phyloP scores from a whole-genome alignment of 1,140 invertebrate genomes.

The Pinna nobilis region DNA sequence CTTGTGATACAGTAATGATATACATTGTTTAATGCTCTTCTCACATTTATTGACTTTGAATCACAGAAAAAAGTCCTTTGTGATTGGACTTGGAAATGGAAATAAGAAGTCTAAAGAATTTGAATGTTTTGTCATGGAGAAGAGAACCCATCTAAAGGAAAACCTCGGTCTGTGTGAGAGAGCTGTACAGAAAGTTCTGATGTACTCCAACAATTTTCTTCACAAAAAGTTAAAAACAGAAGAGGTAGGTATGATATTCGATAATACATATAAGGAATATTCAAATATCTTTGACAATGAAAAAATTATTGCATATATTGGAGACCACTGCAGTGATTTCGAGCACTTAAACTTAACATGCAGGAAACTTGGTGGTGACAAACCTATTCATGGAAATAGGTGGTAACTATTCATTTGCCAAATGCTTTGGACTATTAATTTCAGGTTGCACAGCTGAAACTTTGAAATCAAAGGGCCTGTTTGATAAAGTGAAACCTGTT shows the following conservation, averaged over 20 bases:
- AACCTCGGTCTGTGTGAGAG: conserved; percentile 67
- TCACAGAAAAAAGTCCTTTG: not conserved
- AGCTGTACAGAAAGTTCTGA: conserved; percentile 66
- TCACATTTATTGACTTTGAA: not conserved
- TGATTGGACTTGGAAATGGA: conserved; percentile 70
- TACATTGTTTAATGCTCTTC: not conserved
- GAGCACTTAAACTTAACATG: too few relatives aligned
- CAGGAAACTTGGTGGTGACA: too few relatives aligned
- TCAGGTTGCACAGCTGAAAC: too few relatives aligned
- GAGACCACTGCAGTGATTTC: too few relatives aligned
- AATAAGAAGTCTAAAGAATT: conserved; percentile 66
- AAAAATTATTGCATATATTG: too few relatives aligned
- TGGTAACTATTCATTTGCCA: too few relatives aligned
- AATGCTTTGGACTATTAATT: too few relatives aligned
- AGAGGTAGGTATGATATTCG: conserved; percentile 47
- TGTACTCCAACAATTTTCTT: conserved; percentile 74
- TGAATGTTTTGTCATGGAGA: conserved; percentile 66
- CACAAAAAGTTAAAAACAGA: conserved; percentile 72
- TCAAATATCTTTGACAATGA: too few relatives aligned
- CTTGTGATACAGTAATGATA: not conserved
- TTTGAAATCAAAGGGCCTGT: too few relatives aligned
- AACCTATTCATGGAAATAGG: too few relatives aligned
- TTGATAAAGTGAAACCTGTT: too few relatives aligned
- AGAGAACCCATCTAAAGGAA: conserved; percentile 56
- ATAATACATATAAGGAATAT: not conserved